Percentiles rank a stretch among this genome's conserved stretches.
These are phyloP conservation scores for Stenotaenia linearis DNA, from an alignment of 2,888 invertebrate species.

Conservation along the genomic window DNA sequence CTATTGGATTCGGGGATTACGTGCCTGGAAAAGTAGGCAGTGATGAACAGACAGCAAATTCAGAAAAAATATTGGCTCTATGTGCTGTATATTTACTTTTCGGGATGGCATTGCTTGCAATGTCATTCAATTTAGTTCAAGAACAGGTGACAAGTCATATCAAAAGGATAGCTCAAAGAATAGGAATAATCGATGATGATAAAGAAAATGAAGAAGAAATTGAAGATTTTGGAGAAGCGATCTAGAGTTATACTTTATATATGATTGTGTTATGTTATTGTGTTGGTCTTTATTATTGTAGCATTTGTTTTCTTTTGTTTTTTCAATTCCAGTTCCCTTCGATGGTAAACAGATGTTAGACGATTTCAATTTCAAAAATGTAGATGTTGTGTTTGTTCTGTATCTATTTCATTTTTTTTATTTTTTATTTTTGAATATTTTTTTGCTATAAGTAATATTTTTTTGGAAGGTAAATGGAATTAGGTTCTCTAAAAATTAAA, in stretches of 20 bases:
- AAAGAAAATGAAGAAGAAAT: conserved; percentile 46
- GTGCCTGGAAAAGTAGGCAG: conserved; percentile 72
- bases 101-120: conserved; percentile 87
- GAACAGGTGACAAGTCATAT: conserved; percentile 87
- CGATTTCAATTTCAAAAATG: too few relatives aligned
- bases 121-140: conserved; percentile 95
- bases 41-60: conserved; percentile 43
- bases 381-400: too few relatives aligned
- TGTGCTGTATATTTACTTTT: conserved; percentile 88
- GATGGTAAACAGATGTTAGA: too few relatives aligned
- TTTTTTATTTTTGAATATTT: too few relatives aligned
- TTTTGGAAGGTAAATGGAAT: too few relatives aligned
- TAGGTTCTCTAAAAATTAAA: too few relatives aligned
- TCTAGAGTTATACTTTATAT: neutral
- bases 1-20: conserved; percentile 87
- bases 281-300: too few relatives aligned
- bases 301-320: too few relatives aligned
- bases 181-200: conserved; percentile 79
- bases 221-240: neutral
- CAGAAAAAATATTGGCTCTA: conserved; percentile 66
- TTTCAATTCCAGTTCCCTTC: too few relatives aligned
- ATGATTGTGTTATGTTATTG: neutral
- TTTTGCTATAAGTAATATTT: too few relatives aligned
- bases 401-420: too few relatives aligned
- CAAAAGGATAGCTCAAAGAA: conserved; percentile 72